phyloP scores from a whole-genome alignment of 2,797 vertebrate genomes.

The Falco naumanni region DNA sequence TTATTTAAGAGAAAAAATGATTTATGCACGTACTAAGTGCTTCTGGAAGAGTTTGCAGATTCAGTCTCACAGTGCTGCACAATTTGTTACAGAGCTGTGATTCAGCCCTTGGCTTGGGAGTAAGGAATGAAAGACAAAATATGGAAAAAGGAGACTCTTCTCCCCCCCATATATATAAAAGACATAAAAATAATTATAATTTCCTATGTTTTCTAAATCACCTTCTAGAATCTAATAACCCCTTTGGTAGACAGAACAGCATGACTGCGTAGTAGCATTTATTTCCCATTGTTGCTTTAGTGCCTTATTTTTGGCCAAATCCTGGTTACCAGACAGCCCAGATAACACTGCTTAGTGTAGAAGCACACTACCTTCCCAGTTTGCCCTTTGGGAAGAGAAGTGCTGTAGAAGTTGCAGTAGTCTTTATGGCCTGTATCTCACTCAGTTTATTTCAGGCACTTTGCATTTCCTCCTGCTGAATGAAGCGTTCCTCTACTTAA shows the following conservation, averaged over 20 bases:
- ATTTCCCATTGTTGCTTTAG: not conserved
- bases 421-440: not conserved
- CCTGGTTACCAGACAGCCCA: not conserved
- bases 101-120: not conserved
- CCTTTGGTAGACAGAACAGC: not conserved
- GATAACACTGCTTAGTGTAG: not conserved
- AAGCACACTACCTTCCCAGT: not conserved
- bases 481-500: not conserved
- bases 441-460: not conserved
- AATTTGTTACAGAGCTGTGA: conserved; percentile 6
- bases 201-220: not conserved
- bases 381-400: not conserved
- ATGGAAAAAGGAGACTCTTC: not conserved
- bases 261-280: not conserved
- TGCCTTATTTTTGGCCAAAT: not conserved
- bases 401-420: not conserved
- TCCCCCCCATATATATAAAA: not conserved
- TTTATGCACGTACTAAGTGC: not conserved
- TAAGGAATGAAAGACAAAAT: not conserved
- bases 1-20: not conserved
- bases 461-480: not conserved
- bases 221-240: not conserved
- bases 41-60: conserved; percentile 24
- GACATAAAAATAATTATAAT: not conserved
- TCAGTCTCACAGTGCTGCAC: not conserved